phyloP scores from a whole-genome alignment of 2,888 invertebrate genomes.

The Erynnis tages region DNA sequence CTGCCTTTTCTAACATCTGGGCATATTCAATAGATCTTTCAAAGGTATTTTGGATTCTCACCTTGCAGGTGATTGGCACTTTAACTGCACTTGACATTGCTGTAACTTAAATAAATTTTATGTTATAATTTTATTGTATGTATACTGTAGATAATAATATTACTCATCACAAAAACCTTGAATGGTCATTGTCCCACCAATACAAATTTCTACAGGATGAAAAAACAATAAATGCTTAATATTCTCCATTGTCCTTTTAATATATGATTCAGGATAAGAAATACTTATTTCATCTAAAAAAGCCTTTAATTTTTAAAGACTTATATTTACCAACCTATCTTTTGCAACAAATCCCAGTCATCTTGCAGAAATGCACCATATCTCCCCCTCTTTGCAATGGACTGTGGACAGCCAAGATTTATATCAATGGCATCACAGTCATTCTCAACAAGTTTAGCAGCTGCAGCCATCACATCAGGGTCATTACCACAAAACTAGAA shows the following conservation, averaged over 20 bases:
- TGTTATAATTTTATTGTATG: too few relatives aligned
- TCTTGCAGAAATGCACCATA: slow-evolving; percentile 98
- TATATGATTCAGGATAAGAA: too few relatives aligned
- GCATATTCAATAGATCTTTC: slow-evolving; percentile 95
- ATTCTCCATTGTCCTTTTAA: too few relatives aligned
- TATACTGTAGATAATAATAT: too few relatives aligned
- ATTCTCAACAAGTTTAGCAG: slow-evolving; percentile 92
- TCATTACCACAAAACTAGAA: slow-evolving; percentile 98
- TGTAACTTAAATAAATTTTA: slow-evolving; percentile 80
- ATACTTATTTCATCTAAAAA: too few relatives aligned
- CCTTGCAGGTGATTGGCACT: slow-evolving; percentile 98
- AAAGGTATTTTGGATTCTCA: slow-evolving; percentile 93
- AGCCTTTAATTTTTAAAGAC: too few relatives aligned
- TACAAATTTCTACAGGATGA: too few relatives aligned
- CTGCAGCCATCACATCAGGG: slow-evolving; percentile 91
- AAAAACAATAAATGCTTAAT: too few relatives aligned
- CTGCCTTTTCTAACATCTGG: slow-evolving; percentile 95
- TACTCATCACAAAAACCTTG: too few relatives aligned
- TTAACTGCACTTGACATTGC: slow-evolving; percentile 85
- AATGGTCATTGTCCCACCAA: too few relatives aligned
- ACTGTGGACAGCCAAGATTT: slow-evolving; percentile 99
- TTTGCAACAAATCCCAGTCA: slow-evolving; percentile 92
- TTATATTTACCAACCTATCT: slow-evolving; percentile 84
- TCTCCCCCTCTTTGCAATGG: slow-evolving; percentile 96
- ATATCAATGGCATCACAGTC: slow-evolving; percentile 97